Evolutionary conservation across 1,140 invertebrate genomes (phyloP).

Genomic region (Branchinecta lindahli): DNA sequence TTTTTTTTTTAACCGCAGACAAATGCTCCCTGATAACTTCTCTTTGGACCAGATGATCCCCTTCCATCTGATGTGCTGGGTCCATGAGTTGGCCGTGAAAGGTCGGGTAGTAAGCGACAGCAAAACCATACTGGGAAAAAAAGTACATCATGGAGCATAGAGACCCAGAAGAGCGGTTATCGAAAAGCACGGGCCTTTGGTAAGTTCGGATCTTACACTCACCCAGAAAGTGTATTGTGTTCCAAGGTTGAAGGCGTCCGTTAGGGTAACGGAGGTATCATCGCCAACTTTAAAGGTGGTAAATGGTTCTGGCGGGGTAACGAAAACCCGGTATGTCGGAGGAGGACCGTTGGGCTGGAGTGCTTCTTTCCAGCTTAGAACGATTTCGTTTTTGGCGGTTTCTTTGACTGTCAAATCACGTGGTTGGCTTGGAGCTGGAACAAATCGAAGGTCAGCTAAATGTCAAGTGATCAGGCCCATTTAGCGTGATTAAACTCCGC

Average conservation of each 20-base stretch:
- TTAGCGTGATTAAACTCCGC: too few species aligned
- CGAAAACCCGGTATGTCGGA: constrained; percentile 42
- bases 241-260: constrained; percentile 41
- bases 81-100: too few species aligned
- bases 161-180: too few species aligned
- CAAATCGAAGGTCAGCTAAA: background rate
- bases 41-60: too few species aligned
- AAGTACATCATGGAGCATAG: too few species aligned
- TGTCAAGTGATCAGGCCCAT: too few species aligned
- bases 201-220: constrained; percentile 23
- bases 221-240: constrained; percentile 58
- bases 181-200: too few species aligned
- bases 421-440: constrained; percentile 45
- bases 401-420: constrained; percentile 45
- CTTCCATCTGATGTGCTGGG: too few species aligned
- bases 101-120: too few species aligned
- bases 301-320: constrained; percentile 40
- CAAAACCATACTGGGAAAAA: too few species aligned
- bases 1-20: too few species aligned
- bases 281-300: constrained; percentile 24
- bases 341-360: constrained; percentile 44
- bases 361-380: constrained; percentile 50
- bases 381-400: constrained; percentile 42
- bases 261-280: constrained; percentile 36
- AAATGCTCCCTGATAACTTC: too few species aligned